Conservation (phyloP, 2,888 invertebrate species). For the Dysmachus trigonus region DNA sequence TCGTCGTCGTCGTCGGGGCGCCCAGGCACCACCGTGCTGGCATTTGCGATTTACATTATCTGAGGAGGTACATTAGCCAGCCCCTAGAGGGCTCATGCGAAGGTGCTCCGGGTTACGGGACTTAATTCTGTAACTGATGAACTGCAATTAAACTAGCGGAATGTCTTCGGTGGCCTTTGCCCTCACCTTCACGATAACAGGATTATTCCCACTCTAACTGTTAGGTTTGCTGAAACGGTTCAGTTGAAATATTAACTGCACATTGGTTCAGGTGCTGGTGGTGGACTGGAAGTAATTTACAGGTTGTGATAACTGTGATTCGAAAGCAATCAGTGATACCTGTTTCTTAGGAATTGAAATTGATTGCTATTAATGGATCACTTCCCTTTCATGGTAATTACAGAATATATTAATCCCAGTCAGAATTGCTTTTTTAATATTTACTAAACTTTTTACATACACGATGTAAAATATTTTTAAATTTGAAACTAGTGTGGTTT, state of each 20-base stretch:
- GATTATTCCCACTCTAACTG: not conserved
- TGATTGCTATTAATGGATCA: not conserved
- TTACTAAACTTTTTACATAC: too few species aligned
- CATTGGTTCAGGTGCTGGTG: not conserved
- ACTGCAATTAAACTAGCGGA: not conserved
- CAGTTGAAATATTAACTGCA: not conserved
- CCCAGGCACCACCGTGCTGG: not conserved
- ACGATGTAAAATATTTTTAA: too few species aligned
- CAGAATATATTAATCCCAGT: not conserved
- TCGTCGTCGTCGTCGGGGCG: not conserved
- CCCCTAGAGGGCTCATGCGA: not conserved
- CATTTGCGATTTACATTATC: not conserved
- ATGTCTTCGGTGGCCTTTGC: not conserved
- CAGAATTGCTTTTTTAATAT: too few species aligned
- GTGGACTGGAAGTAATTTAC: not conserved
- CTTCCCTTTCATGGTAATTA: not conserved
- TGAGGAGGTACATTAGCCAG: not conserved
- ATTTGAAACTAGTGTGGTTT: too few species aligned
- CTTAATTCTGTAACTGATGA: not conserved
- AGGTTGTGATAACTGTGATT: not conserved
- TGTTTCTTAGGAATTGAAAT: not conserved
- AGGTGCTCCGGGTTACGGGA: not conserved
- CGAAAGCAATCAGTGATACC: not conserved
- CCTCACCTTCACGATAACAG: not conserved
- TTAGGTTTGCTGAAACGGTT: not conserved